These are phyloP conservation scores for Typhlichthys eigenmanni DNA, from an alignment of 2,797 vertebrate species.

Conservation along the genomic window DNA sequence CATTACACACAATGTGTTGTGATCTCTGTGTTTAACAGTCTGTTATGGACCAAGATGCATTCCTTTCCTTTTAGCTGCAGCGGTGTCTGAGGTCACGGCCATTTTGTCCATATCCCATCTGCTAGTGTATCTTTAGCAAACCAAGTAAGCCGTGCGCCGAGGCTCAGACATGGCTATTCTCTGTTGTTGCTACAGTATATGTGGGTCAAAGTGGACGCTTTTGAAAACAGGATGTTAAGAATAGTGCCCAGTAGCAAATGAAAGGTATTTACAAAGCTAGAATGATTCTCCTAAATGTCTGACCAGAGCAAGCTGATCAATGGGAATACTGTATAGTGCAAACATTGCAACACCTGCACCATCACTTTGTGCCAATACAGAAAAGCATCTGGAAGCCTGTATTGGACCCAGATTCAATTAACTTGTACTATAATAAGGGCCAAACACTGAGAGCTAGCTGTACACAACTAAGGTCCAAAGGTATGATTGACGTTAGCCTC, in stretches of 20 bases:
- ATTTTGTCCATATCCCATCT: slow-evolving; percentile 79
- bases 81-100: slow-evolving; percentile 77
- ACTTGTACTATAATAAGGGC: slow-evolving; percentile 81
- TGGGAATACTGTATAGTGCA: slow-evolving; percentile 74
- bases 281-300: slow-evolving; percentile 72
- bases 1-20: slow-evolving; percentile 74
- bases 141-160: slow-evolving; percentile 47
- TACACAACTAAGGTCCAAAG: slow-evolving; percentile 70
- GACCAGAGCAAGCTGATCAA: slow-evolving; percentile 75
- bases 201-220: slow-evolving; percentile 82
- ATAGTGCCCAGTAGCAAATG: slow-evolving; percentile 73
- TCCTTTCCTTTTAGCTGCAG: slow-evolving; percentile 71
- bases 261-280: slow-evolving; percentile 77
- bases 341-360: slow-evolving; percentile 76
- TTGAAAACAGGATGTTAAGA: slow-evolving; percentile 78
- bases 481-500: slow-evolving; percentile 73
- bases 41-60: slow-evolving; percentile 67
- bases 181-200: slow-evolving; percentile 66
- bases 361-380: slow-evolving; percentile 71
- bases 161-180: slow-evolving; percentile 66
- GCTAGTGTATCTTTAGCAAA: slow-evolving; percentile 71
- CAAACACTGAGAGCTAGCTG: slow-evolving; percentile 68
- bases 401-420: slow-evolving; percentile 80
- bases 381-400: slow-evolving; percentile 71
- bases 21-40: slow-evolving; percentile 70